These are phyloP conservation scores for Eupithecia dodoneata DNA, from an alignment of 2,888 invertebrate species.

Conservation along the genomic window DNA sequence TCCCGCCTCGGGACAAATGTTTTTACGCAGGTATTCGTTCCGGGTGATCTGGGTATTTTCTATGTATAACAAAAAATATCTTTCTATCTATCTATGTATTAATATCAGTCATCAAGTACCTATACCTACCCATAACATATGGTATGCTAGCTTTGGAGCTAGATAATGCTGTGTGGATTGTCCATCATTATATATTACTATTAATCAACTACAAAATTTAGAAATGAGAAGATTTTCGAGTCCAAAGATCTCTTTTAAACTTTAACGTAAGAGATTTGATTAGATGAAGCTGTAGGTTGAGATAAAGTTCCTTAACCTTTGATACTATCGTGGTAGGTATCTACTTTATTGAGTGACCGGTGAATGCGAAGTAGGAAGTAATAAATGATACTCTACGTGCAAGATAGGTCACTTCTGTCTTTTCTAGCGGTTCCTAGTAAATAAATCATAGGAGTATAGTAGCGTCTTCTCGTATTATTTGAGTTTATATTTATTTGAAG, in stretches of 20 bases:
- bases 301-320: conserved; percentile 36
- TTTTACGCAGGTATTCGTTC: too few species aligned
- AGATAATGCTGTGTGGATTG: too few species aligned
- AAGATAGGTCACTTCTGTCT: conserved; percentile 23
- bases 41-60: too few species aligned
- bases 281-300: conserved; percentile 10
- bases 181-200: too few species aligned
- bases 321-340: conserved; percentile 24
- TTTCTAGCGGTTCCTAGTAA: conserved; percentile 12
- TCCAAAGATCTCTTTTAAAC: neutral
- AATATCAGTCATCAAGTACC: too few species aligned
- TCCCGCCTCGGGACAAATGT: too few species aligned
- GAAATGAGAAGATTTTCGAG: neutral
- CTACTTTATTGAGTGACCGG: conserved; percentile 29
- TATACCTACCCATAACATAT: too few species aligned
- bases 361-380: conserved; percentile 37
- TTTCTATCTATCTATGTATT: too few species aligned
- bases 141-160: too few species aligned
- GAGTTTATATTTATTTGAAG: neutral
- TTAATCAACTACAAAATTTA: too few species aligned
- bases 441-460: neutral
- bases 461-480: neutral
- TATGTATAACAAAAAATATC: too few species aligned
- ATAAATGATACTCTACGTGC: conserved; percentile 30
- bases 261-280: neutral